phyloP scores from a whole-genome alignment of 2,797 vertebrate species.

The Kryptopterus vitreolus region DNA sequence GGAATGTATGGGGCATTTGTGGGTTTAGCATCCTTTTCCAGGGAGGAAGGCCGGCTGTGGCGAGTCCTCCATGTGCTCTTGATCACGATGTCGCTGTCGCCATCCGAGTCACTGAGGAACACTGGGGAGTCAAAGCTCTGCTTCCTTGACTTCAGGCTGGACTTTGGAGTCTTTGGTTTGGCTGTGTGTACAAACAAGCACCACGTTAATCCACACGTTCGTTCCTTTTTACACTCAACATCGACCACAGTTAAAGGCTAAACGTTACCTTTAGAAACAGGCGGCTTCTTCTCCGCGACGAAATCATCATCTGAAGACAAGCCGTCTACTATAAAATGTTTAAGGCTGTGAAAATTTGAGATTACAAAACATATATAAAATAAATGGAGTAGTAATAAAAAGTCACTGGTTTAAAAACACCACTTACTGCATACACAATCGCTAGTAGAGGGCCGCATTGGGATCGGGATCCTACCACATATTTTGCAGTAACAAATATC shows the following conservation, averaged over 20 bases:
- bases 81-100: conserved; percentile 70
- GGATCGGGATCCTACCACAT: no score
- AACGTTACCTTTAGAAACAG: conserved; percentile 64
- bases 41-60: conserved; percentile 37
- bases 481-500: no score
- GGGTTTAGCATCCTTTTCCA: conserved; percentile 26
- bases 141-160: conserved; percentile 48
- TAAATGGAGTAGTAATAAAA: background rate
- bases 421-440: background rate
- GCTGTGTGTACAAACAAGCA: conserved; percentile 26
- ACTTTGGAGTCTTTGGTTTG: conserved; percentile 55
- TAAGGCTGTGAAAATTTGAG: conserved; percentile 61
- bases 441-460: no score
- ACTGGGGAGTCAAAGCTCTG: conserved; percentile 65
- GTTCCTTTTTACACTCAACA: background rate
- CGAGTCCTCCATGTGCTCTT: conserved; percentile 74
- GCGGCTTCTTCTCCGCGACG: conserved; percentile 58
- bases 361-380: background rate
- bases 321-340: conserved; percentile 71
- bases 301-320: conserved; percentile 76
- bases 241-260: background rate
- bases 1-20: conserved; percentile 39
- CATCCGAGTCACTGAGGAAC: conserved; percentile 74
- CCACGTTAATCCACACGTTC: background rate
- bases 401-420: background rate